phyloP scores from a whole-genome alignment of 1,140 invertebrate species.

The Ditylenchus dipsaci region DNA sequence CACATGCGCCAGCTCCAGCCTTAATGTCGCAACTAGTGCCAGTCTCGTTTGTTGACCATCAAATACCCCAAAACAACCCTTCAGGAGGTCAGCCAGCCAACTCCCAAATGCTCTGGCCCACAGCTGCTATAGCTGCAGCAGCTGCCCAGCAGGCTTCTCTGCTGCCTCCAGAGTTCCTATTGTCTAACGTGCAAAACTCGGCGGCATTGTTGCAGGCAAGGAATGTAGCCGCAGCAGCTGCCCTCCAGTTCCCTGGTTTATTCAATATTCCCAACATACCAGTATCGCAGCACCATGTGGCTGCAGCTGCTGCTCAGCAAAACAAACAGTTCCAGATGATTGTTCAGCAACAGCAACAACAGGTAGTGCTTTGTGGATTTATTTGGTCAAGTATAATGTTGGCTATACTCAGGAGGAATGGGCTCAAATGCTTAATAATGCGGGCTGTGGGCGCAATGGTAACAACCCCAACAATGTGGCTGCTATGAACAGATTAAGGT shows the following conservation, averaged over 20 bases:
- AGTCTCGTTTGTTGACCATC: slow-evolving; percentile 42
- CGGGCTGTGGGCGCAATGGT: not conserved
- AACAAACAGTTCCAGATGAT: slow-evolving; percentile 17
- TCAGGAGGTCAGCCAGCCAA: not conserved
- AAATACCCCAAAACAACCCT: not conserved
- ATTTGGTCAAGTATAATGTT: not conserved
- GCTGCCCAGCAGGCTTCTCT: slow-evolving; percentile 14
- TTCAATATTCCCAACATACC: slow-evolving; percentile 6
- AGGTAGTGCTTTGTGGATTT: not conserved
- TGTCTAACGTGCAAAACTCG: slow-evolving; percentile 6
- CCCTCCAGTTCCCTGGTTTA: slow-evolving; percentile 11
- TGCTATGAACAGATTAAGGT: not conserved
- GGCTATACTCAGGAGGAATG: not conserved
- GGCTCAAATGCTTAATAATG: slow-evolving; percentile 4
- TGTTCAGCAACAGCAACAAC: slow-evolving; percentile 18
- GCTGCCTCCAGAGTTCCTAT: slow-evolving; percentile 8
- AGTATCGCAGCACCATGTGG: not conserved
- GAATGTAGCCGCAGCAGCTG: slow-evolving; percentile 9
- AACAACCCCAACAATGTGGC: not conserved
- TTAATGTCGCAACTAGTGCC: slow-evolving; percentile 43
- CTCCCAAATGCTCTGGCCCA: slow-evolving; percentile 9
- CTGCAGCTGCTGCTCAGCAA: slow-evolving; percentile 9
- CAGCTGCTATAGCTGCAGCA: slow-evolving; percentile 11
- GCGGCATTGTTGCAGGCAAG: slow-evolving; percentile 8
- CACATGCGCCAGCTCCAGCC: slow-evolving; percentile 21